Conservation (phyloP, 2,113 vertebrate genomes). For the Atlantisia rogersi region DNA sequence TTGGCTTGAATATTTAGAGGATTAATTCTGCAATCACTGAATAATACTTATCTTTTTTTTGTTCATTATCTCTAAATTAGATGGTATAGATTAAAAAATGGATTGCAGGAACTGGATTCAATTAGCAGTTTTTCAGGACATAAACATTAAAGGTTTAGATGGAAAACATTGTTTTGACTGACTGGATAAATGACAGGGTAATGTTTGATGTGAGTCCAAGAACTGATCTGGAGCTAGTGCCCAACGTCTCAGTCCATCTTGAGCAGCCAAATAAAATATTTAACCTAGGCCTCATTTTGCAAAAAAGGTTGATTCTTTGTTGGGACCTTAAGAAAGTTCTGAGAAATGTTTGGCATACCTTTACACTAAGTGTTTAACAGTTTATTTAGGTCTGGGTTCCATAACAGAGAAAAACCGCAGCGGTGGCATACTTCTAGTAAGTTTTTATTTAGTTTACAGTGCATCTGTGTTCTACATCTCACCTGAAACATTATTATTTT, state of each 20-base stretch:
- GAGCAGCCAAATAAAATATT: constrained; percentile 91
- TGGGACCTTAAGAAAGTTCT: constrained; percentile 76
- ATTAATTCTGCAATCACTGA: constrained; percentile 54
- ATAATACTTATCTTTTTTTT: constrained; percentile 48
- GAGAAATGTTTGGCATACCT: constrained; percentile 82
- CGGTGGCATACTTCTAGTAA: constrained; percentile 34
- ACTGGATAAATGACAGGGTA: constrained; percentile 82
- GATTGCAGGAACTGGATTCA: constrained; percentile 78
- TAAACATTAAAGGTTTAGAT: constrained; percentile 83
- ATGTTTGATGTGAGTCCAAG: constrained; percentile 86
- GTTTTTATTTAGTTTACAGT: constrained; percentile 62
- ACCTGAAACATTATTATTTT: constrained; percentile 39
- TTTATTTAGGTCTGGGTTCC: constrained; percentile 77
- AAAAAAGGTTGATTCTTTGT: constrained; percentile 78
- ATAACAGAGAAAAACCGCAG: constrained; percentile 68
- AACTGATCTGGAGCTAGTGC: constrained; percentile 82
- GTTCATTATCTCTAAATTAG: constrained; percentile 71
- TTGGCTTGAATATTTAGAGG: constrained; percentile 51
- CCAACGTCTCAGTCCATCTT: constrained; percentile 74
- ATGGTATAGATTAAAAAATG: constrained; percentile 75
- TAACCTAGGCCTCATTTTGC: constrained; percentile 80
- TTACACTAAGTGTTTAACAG: constrained; percentile 80
- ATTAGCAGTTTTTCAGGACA: constrained; percentile 82
- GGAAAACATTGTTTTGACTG: constrained; percentile 89
- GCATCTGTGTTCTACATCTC: constrained; percentile 7